These are phyloP conservation scores for Zaprionus camerounensis DNA, from an alignment of 1,140 invertebrate species.

Conservation along the genomic window DNA sequence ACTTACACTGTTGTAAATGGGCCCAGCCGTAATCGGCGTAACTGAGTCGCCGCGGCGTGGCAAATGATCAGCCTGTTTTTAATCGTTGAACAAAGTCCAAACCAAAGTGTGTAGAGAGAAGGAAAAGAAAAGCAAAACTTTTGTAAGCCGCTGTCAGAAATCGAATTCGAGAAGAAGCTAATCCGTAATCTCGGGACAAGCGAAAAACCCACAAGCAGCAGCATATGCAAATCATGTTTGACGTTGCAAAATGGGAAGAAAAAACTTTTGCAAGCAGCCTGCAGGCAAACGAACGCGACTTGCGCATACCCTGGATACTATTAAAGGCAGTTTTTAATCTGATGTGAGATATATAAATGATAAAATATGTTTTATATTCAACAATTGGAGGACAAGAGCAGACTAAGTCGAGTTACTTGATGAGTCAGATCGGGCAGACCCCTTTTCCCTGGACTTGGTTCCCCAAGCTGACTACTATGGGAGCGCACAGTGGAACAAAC, in stretches of 20 bases:
- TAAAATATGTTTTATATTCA: too few species aligned
- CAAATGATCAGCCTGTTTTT: constrained; percentile 17
- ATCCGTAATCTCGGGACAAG: constrained; percentile 63
- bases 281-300: background rate
- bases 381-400: too few species aligned
- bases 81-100: constrained; percentile 43
- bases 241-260: constrained; percentile 60
- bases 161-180: constrained; percentile 56
- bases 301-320: background rate
- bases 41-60: background rate
- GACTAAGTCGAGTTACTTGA: too few species aligned
- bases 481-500: background rate
- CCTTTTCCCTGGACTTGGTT: background rate
- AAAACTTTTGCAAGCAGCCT: background rate
- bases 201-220: constrained; percentile 36
- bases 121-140: constrained; percentile 14
- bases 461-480: background rate
- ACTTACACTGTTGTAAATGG: too few species aligned
- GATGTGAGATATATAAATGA: too few species aligned
- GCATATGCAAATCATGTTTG: constrained; percentile 82
- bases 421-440: too few species aligned
- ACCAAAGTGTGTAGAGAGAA: constrained; percentile 13
- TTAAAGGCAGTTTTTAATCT: too few species aligned
- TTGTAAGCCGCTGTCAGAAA: constrained; percentile 20
- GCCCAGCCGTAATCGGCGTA: too few species aligned